Evolutionary conservation across 2,888 invertebrate genomes (phyloP).

Genomic region (Oeneis ivallda): DNA sequence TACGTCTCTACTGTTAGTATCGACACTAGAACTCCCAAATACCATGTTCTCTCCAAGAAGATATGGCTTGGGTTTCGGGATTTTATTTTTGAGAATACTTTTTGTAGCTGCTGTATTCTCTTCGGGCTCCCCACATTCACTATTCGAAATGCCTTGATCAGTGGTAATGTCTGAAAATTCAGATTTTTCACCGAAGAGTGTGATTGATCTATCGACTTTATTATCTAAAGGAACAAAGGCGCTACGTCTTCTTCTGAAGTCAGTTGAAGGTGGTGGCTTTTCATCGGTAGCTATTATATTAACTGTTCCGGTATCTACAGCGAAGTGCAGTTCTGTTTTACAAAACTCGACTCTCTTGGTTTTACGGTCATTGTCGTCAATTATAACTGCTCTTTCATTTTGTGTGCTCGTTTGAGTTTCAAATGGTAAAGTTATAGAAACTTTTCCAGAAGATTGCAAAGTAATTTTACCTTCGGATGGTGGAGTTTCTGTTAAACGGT

Average conservation of each 20-base stretch:
- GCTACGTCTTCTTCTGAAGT: conserved; percentile 86
- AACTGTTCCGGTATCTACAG: conserved; percentile 91
- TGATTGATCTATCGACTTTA: conserved; percentile 79
- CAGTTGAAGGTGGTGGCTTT: conserved; percentile 92
- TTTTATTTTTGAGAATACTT: conserved; percentile 88
- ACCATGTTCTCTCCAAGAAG: conserved; percentile 86
- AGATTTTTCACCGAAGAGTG: conserved; percentile 83
- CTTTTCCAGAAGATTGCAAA: conserved; percentile 68
- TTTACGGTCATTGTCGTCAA: conserved; percentile 71
- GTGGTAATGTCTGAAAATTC: conserved; percentile 50
- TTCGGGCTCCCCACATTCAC: conserved; percentile 59
- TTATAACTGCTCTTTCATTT: conserved; percentile 48
- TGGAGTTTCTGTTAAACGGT: conserved; percentile 55
- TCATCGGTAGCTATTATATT: conserved; percentile 94
- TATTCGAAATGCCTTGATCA: conserved; percentile 45
- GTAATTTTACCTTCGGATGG: conserved; percentile 59
- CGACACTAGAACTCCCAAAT: conserved; percentile 56
- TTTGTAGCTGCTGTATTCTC: conserved; percentile 83
- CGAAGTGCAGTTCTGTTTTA: conserved; percentile 94
- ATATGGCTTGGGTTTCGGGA: conserved; percentile 87
- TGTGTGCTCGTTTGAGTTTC: conserved; percentile 58
- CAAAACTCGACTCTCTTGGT: conserved; percentile 92
- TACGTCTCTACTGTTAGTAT: conserved; percentile 40
- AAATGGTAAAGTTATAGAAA: conserved; percentile 68
- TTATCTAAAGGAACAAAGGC: conserved; percentile 73